Percentiles rank a stretch among this genome's conserved stretches.
phyloP scores from a whole-genome alignment of 2,113 vertebrate genomes.

The Atlantisia rogersi region DNA sequence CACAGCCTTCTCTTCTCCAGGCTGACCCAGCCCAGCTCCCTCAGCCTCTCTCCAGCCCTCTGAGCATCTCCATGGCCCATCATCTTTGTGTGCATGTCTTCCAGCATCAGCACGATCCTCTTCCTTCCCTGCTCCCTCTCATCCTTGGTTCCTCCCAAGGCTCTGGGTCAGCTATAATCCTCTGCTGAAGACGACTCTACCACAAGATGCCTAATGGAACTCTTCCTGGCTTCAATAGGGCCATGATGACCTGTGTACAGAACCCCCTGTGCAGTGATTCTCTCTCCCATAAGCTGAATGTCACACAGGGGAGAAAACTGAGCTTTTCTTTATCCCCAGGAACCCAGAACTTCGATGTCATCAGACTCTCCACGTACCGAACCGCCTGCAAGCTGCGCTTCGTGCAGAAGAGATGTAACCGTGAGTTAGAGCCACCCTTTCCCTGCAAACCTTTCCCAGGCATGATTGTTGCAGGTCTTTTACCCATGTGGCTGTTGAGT shows the following conservation, averaged over 20 bases:
- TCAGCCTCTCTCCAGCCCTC: too few relatives aligned
- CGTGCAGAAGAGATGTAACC: slow-evolving; percentile 95
- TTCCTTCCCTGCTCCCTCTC: not conserved
- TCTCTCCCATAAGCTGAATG: not conserved
- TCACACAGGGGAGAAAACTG: not conserved
- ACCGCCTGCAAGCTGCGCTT: slow-evolving; percentile 97
- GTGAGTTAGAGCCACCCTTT: slow-evolving; percentile 78
- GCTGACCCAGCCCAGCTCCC: too few relatives aligned
- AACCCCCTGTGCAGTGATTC: not conserved
- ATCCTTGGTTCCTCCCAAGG: not conserved
- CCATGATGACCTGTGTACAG: not conserved
- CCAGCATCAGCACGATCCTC: not conserved
- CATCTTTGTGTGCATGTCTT: not conserved
- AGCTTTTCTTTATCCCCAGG: slow-evolving; percentile 71
- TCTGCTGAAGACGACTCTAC: not conserved
- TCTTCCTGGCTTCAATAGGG: not conserved
- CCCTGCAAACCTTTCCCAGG: not conserved
- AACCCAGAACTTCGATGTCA: slow-evolving; percentile 97
- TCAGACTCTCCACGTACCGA: slow-evolving; percentile 94
- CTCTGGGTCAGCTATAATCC: fast-evolving
- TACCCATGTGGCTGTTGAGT: not conserved
- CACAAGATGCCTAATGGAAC: not conserved
- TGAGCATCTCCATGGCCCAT: too few relatives aligned
- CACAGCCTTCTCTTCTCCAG: too few relatives aligned
- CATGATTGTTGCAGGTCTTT: not conserved